Evolutionary conservation across 2,888 invertebrate species (phyloP).

Genomic region (Bombylius discolor): DNA sequence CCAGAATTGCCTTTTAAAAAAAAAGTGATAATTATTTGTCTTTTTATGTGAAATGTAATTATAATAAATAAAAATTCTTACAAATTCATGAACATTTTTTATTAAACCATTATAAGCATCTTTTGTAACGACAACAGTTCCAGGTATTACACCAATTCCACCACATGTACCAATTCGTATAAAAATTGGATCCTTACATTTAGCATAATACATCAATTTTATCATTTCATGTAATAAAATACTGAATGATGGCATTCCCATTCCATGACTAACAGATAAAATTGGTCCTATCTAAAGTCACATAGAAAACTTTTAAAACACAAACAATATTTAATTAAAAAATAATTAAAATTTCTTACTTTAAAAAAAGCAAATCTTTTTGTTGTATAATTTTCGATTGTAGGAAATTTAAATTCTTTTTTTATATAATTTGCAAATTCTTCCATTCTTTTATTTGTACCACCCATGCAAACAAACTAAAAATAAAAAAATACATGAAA

Average conservation of each 20-base stretch:
- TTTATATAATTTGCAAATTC: constrained; percentile 75
- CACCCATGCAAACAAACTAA: constrained; percentile 92
- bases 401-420: constrained; percentile 63
- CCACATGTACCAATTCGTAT: constrained; percentile 89
- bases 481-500: neutral
- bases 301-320: neutral
- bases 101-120: constrained; percentile 80
- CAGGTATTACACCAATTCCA: constrained; percentile 78
- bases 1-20: constrained; percentile 58
- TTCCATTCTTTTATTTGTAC: constrained; percentile 82
- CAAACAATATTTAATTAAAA: neutral
- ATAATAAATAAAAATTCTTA: constrained; percentile 34
- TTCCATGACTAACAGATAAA: constrained; percentile 58
- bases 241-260: constrained; percentile 93
- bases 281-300: constrained; percentile 27
- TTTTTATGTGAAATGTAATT: neutral
- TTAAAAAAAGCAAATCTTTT: constrained; percentile 89
- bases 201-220: constrained; percentile 88
- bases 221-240: constrained; percentile 93
- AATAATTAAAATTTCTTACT: constrained; percentile 41
- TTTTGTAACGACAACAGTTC: constrained; percentile 84
- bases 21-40: neutral
- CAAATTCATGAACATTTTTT: constrained; percentile 67
- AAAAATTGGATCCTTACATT: constrained; percentile 73
- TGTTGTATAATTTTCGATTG: constrained; percentile 38